Conservation (phyloP, 2,888 invertebrate genomes). For the Synergus gifuensis region DNA sequence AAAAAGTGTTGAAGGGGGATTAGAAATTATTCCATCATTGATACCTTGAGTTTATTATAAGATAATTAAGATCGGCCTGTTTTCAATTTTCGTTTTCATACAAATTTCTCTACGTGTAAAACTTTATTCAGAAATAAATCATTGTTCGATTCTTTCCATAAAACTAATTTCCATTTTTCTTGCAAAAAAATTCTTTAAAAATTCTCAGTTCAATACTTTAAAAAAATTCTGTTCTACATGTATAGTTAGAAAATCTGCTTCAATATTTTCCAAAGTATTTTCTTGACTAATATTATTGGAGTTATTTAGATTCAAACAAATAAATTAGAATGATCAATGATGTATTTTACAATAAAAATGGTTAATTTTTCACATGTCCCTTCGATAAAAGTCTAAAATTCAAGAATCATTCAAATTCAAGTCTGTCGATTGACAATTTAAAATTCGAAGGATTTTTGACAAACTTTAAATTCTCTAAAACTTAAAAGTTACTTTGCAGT, state of each 20-base stretch:
- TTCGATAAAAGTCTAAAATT: not conserved
- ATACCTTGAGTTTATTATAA: not conserved
- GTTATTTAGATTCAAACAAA: no score
- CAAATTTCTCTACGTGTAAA: not conserved
- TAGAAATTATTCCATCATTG: conserved; percentile 14
- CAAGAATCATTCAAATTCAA: not conserved
- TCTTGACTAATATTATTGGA: not conserved
- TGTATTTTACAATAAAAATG: not conserved
- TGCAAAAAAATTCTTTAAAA: not conserved
- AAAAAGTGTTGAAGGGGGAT: not conserved
- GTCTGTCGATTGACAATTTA: conserved; percentile 9
- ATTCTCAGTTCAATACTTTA: no score
- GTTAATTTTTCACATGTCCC: not conserved
- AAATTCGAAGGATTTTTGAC: conserved; percentile 18
- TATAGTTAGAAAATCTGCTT: not conserved
- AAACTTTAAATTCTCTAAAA: conserved; percentile 7
- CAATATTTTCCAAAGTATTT: not conserved
- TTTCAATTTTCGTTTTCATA: not conserved
- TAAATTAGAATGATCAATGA: not conserved
- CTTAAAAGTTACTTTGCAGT: conserved; percentile 36
- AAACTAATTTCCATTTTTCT: not conserved
- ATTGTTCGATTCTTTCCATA: not conserved
- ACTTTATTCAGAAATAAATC: not conserved
- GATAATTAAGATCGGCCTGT: not conserved
- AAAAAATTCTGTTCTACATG: not conserved